Evolutionary conservation across 1,140 invertebrate genomes (phyloP), one percentile per base, ranked within the genome.

Genomic region (Halyomorpha halys): DNA sequence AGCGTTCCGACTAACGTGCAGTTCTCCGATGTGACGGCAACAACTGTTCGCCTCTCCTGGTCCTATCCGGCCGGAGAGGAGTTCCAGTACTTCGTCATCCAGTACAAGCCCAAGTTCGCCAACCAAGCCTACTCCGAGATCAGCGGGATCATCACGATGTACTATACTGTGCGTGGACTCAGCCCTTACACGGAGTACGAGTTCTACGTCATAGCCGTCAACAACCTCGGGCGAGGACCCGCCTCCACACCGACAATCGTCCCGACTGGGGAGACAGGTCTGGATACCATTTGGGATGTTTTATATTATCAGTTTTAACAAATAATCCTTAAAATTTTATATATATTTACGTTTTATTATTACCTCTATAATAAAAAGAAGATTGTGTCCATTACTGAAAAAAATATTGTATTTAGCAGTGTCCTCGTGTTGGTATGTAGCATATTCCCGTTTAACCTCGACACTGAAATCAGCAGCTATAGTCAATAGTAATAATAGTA

Each of bases 111-210:
- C 3, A 93, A 91, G 77, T 87, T 89, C 73, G 86, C 86, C 44
- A 86, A 86, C 66, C 78, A 83, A 75, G 86, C 85, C 34, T 90
- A 83, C 74, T 87, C 86, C 69, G 92, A 96, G 74, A 93, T 96
- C 70, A 90, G 86, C 30, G 92, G 92, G 30, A 90, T 97, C 68
- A 91, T 90, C 67, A 91, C 90, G 23, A 90, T 90, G 80, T 92
- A 91, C 76, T 94, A 95, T 76, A 87, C 89, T 30, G 88, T 97
- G 30, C 82, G 87, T 54, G 86, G 86, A 68, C 79, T 97, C 16
- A 91, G 89, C 62, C 91, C 94, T 2, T 96, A 94, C 76, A 97
- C 94, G 0, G 91, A 94, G 72, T 99, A 99, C 79, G 92, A 97
- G 76, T 92, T 98, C 79, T 90, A 87, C 74, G 90, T 98, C 64